Evolutionary conservation across 2,113 vertebrate species (phyloP).

Genomic region (Pterocles burchelli): DNA sequence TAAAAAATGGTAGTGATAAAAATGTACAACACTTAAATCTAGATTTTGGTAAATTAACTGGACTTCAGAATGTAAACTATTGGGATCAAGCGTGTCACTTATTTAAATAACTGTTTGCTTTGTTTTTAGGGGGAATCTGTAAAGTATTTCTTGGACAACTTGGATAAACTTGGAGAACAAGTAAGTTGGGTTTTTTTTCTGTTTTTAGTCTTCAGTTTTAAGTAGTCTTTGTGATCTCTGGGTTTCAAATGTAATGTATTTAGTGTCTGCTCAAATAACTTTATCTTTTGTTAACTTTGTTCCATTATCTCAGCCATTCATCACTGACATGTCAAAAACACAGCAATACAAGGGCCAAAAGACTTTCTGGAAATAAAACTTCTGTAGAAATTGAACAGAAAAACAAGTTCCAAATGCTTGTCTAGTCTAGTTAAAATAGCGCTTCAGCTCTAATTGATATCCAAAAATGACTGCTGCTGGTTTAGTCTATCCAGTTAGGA

Average conservation of each 20-base stretch:
- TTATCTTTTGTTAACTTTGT: neutral
- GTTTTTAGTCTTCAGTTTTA: constrained; percentile 13
- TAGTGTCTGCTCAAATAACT: neutral
- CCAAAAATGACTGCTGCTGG: neutral
- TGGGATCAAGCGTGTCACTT: neutral
- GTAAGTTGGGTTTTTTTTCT: constrained; percentile 79
- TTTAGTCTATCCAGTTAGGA: neutral
- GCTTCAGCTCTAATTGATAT: neutral
- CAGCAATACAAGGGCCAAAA: neutral
- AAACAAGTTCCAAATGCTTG: neutral
- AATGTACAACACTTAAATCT: neutral
- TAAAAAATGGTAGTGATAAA: neutral
- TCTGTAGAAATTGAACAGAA: neutral
- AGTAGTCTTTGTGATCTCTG: neutral
- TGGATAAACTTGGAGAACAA: constrained; percentile 92
- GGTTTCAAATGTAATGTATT: constrained; percentile 11
- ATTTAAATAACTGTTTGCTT: constrained; percentile 51
- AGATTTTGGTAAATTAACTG: neutral
- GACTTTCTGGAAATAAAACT: neutral
- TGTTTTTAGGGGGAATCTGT: constrained; percentile 93
- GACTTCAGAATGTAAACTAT: constrained; percentile 36
- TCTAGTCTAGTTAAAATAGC: neutral
- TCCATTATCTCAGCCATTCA: neutral
- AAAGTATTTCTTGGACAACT: constrained; percentile 99
- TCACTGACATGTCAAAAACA: neutral